Evolutionary conservation across 2,888 invertebrate species (phyloP).

Genomic region (Nycteola revayana): DNA sequence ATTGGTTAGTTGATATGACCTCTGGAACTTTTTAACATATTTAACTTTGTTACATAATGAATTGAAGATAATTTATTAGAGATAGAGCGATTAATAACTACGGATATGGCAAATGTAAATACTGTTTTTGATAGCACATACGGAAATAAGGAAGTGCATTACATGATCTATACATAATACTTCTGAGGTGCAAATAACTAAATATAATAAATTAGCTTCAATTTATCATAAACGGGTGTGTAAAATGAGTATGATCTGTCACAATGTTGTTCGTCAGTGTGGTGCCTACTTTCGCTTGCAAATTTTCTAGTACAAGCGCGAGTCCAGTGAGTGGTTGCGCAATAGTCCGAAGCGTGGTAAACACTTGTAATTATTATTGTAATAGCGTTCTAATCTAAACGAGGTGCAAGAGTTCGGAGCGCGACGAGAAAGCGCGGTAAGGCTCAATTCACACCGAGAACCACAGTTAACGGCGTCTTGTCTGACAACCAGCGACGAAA

Average conservation of each 20-base stretch:
- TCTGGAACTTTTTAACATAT: too few relatives aligned
- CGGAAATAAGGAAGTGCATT: slow-evolving; percentile 15
- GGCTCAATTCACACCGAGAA: slow-evolving; percentile 18
- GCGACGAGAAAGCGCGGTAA: slow-evolving; percentile 49
- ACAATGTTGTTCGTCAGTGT: slow-evolving; percentile 29
- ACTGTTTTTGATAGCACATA: slow-evolving; percentile 9
- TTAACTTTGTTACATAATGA: too few relatives aligned
- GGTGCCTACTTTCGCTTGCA: slow-evolving; percentile 66
- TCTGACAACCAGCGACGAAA: too few relatives aligned
- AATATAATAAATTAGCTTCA: slow-evolving; percentile 16
- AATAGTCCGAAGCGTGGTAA: slow-evolving; percentile 55
- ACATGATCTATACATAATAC: slow-evolving; percentile 7
- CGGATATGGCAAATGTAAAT: slow-evolving; percentile 6
- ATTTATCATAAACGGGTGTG: slow-evolving; percentile 22
- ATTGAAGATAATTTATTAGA: slow-evolving; percentile 6
- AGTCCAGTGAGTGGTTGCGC: slow-evolving; percentile 38
- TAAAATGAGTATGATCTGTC: slow-evolving; percentile 34
- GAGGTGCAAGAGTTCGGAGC: slow-evolving; percentile 42
- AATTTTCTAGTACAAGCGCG: slow-evolving; percentile 57
- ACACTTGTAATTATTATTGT: slow-evolving; percentile 69
- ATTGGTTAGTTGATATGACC: too few relatives aligned
- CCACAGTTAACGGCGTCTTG: too few relatives aligned
- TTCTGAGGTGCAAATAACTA: slow-evolving; percentile 6
- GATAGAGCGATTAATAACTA: slow-evolving; percentile 21
- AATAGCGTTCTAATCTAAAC: slow-evolving; percentile 65